phyloP scores from a whole-genome alignment of 2,797 vertebrate genomes.

The Acanthornis magna region DNA sequence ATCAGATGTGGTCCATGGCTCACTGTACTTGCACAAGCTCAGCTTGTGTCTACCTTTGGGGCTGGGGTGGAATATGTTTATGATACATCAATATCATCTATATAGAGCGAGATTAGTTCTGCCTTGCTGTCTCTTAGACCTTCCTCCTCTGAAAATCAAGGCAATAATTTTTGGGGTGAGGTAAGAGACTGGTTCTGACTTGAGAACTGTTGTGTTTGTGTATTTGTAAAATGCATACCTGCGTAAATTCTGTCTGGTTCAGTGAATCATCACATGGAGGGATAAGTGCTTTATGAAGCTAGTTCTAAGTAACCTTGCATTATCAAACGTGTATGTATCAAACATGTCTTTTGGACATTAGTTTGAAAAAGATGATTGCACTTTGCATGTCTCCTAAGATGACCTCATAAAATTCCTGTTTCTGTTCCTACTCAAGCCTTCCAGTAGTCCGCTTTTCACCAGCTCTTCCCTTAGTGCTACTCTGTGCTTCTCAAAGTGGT shows the following conservation, averaged over 20 bases:
- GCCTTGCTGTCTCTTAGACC: background rate
- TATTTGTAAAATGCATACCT: background rate
- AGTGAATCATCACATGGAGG: background rate
- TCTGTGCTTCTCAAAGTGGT: background rate
- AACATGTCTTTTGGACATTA: background rate
- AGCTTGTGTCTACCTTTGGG: background rate
- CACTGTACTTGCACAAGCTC: background rate
- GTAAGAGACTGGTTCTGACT: background rate
- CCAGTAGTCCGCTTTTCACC: background rate
- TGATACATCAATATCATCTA: background rate
- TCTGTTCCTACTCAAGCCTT: background rate
- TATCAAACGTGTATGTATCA: background rate
- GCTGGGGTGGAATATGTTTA: background rate
- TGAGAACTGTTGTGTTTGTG: background rate
- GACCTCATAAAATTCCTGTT: background rate
- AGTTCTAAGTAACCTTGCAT: background rate
- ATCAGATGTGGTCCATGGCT: fast-evolving
- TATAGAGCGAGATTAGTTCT: background rate
- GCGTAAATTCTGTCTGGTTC: background rate
- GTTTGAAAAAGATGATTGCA: background rate
- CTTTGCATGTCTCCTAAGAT: background rate
- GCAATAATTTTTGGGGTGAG: background rate
- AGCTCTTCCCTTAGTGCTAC: background rate
- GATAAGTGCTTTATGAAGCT: background rate
- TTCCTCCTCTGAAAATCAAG: background rate